Conservation (phyloP, 2,797 vertebrate species). For the Acanthopagrus latus region DNA sequence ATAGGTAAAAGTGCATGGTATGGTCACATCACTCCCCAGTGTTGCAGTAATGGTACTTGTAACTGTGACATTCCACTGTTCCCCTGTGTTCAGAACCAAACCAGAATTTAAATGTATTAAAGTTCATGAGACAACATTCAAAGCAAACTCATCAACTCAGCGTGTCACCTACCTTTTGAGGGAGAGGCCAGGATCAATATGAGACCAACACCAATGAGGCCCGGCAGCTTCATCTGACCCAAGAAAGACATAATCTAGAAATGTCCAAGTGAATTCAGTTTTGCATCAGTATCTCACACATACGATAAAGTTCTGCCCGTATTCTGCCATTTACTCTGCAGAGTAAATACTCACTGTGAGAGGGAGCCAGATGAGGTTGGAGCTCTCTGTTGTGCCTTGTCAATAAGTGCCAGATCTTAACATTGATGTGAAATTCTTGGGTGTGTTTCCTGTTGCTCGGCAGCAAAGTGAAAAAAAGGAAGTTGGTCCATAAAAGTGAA, state of each 20-base stretch:
- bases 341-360: constrained; percentile 50
- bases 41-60: fast-evolving
- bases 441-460: constrained; percentile 65
- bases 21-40: fast-evolving
- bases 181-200: constrained; percentile 33
- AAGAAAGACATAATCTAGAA: constrained; percentile 5
- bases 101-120: background rate
- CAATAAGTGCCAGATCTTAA: background rate
- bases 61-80: background rate
- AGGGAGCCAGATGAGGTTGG: background rate
- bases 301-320: background rate
- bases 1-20: constrained; percentile 33
- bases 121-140: background rate
- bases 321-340: background rate
- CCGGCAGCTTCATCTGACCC: constrained; percentile 53
- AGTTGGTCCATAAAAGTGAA: constrained; percentile 36
- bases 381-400: background rate
- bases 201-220: constrained; percentile 42
- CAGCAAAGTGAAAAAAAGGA: constrained; percentile 37
- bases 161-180: constrained; percentile 56
- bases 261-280: background rate
- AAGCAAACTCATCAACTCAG: constrained; percentile 2
- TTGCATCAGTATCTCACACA: background rate
- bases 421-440: constrained; percentile 27
- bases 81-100: constrained; percentile 40